Evolutionary conservation across 2,797 vertebrate genomes (phyloP).

Genomic region (Tadarida brasiliensis): DNA sequence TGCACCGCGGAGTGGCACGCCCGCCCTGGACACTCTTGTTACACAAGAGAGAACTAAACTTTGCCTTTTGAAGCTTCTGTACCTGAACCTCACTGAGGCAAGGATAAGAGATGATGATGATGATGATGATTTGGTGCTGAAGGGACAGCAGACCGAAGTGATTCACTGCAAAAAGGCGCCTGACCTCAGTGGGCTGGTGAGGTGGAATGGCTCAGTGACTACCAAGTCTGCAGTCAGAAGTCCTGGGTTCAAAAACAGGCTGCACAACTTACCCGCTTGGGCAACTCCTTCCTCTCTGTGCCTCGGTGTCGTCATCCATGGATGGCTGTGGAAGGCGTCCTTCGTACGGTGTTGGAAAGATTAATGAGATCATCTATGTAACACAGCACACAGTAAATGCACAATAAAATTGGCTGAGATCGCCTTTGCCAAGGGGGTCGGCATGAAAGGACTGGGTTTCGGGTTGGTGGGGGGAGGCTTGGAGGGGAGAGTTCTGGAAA

Average conservation of each 20-base stretch:
- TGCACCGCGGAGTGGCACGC: fast-evolving
- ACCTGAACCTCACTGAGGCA: background rate
- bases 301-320: background rate
- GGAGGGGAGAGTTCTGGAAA: background rate
- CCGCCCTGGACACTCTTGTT: background rate
- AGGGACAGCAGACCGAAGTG: background rate
- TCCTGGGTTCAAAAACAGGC: background rate
- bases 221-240: background rate
- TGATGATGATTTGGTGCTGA: background rate
- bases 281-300: background rate
- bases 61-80: background rate
- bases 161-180: background rate
- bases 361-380: background rate
- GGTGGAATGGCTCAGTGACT: background rate
- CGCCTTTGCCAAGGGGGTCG: background rate
- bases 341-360: background rate
- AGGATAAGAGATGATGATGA: background rate
- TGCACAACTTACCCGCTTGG: background rate
- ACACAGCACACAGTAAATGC: fast-evolving
- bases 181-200: background rate
- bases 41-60: background rate
- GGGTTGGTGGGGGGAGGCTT: background rate
- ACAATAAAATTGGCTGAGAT: background rate
- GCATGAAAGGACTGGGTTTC: background rate
- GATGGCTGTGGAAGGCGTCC: background rate